Evolutionary conservation across 2,113 vertebrate genomes (phyloP).

Genomic region (Phalacrocorax pelagicus): DNA sequence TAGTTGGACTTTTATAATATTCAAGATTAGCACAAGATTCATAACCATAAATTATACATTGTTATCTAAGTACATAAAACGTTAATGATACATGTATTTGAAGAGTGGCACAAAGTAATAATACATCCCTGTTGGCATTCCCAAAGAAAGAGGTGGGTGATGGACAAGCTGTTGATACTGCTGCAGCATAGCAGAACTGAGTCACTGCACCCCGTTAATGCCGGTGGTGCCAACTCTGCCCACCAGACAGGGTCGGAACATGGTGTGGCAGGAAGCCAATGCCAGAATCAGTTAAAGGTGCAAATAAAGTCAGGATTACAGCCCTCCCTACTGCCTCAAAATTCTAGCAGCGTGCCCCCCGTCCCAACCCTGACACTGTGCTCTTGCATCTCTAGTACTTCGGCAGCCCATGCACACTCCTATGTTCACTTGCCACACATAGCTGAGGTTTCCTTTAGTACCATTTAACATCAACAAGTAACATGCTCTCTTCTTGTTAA

Average conservation of each 20-base stretch:
- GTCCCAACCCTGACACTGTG: slow-evolving; percentile 3
- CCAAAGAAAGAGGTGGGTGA: slow-evolving; percentile 26
- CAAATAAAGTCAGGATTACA: slow-evolving; percentile 40
- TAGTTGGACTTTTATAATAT: slow-evolving; percentile 80
- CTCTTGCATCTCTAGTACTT: slow-evolving; percentile 24
- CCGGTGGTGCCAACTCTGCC: background rate
- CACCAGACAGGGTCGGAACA: slow-evolving; percentile 7
- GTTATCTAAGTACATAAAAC: slow-evolving; percentile 79
- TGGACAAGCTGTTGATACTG: background rate
- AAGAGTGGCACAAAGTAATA: slow-evolving; percentile 69
- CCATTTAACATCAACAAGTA: slow-evolving; percentile 38
- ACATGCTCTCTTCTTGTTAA: slow-evolving; percentile 51
- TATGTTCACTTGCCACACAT: background rate
- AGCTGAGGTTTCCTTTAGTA: slow-evolving; percentile 48
- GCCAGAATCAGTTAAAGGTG: slow-evolving; percentile 43
- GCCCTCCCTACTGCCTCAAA: background rate
- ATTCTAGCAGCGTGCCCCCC: background rate
- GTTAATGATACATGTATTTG: slow-evolving; percentile 72
- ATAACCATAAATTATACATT: slow-evolving; percentile 86
- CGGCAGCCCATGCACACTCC: slow-evolving; percentile 40
- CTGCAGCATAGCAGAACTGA: slow-evolving; percentile 19
- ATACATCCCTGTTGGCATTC: slow-evolving; percentile 57
- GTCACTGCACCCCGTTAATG: background rate
- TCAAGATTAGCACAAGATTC: slow-evolving; percentile 82
- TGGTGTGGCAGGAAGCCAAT: background rate